phyloP scores from a whole-genome alignment of 37 sponge, comb jelly and placozoan species.

The Halisarca cf. caerulea region DNA sequence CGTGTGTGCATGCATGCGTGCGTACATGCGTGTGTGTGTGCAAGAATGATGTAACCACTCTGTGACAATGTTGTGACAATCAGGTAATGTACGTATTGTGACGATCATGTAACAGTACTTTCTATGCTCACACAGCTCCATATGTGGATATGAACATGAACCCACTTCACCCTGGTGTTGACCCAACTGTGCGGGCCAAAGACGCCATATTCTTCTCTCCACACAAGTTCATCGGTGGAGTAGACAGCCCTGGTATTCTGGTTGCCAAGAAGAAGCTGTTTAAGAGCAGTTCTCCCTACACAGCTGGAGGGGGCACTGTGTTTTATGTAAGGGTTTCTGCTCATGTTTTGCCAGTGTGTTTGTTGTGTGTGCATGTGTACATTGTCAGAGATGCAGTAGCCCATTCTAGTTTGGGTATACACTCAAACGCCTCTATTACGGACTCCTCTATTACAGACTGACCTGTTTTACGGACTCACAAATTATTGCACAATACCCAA shows the following conservation, averaged over 20 bases:
- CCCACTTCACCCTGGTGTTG: constrained; percentile 23
- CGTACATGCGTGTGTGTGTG: too few relatives aligned
- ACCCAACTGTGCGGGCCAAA: constrained; percentile 64
- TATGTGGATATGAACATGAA: constrained; percentile 28
- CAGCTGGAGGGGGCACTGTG: constrained; percentile 90
- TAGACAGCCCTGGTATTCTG: constrained; percentile 83
- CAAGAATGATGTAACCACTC: too few relatives aligned
- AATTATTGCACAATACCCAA: too few relatives aligned
- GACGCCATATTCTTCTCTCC: constrained; percentile 90
- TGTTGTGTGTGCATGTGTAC: too few relatives aligned
- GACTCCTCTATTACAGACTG: too few relatives aligned
- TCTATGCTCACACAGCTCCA: constrained; percentile 2
- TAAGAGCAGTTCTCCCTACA: constrained; percentile 50
- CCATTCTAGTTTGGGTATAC: too few relatives aligned
- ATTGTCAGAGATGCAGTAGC: too few relatives aligned
- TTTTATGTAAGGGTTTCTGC: constrained; percentile 70
- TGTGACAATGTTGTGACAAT: neutral
- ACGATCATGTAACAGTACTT: neutral
- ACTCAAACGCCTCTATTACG: too few relatives aligned
- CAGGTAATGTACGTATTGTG: too few relatives aligned
- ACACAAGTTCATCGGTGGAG: constrained; percentile 95
- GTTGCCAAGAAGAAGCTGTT: constrained; percentile 88
- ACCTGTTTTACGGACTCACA: too few relatives aligned
- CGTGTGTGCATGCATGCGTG: too few relatives aligned
- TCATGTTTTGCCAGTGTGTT: neutral